A percentile compares a stretch with the other conserved stretches of the same genome.
Conservation (phyloP, 2,888 invertebrate species). For the Apomyelois bistriatella region DNA sequence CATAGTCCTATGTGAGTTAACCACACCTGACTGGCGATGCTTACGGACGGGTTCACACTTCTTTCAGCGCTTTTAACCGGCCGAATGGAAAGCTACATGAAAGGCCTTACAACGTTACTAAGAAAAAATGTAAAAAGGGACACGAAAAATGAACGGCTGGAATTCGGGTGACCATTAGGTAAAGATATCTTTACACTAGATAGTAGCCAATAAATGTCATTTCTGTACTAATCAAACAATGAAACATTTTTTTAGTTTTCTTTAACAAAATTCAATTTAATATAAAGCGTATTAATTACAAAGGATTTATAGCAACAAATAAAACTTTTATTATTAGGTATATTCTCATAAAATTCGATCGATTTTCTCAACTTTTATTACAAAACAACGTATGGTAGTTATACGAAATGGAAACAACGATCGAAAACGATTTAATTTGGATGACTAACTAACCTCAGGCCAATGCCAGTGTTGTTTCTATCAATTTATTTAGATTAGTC, state of each 20-base stretch:
- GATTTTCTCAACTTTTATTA: too few relatives aligned
- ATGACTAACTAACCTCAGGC: constrained; percentile 48
- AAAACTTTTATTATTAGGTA: too few relatives aligned
- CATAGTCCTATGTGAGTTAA: constrained; percentile 53
- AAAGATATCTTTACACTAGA: not conserved
- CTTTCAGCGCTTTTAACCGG: constrained; percentile 65
- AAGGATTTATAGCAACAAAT: too few relatives aligned
- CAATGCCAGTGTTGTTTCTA: constrained; percentile 39
- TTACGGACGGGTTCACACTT: constrained; percentile 70
- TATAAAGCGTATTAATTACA: too few relatives aligned
- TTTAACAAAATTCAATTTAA: too few relatives aligned
- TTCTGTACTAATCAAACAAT: too few relatives aligned
- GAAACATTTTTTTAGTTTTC: too few relatives aligned
- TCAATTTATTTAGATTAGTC: constrained; percentile 69
- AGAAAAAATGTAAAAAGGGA: constrained; percentile 49
- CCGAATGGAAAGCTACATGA: constrained; percentile 73
- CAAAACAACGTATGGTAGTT: too few relatives aligned
- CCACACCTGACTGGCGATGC: constrained; percentile 65
- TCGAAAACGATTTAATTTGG: constrained; percentile 48
- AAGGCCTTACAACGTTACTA: constrained; percentile 63
- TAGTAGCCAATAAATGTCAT: too few relatives aligned
- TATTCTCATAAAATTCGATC: too few relatives aligned
- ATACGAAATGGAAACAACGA: not conserved
- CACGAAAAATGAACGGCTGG: constrained; percentile 36
- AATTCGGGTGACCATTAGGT: constrained; percentile 31